Conservation (phyloP, 1,140 invertebrate species). For the Aphidius gifuensis region DNA sequence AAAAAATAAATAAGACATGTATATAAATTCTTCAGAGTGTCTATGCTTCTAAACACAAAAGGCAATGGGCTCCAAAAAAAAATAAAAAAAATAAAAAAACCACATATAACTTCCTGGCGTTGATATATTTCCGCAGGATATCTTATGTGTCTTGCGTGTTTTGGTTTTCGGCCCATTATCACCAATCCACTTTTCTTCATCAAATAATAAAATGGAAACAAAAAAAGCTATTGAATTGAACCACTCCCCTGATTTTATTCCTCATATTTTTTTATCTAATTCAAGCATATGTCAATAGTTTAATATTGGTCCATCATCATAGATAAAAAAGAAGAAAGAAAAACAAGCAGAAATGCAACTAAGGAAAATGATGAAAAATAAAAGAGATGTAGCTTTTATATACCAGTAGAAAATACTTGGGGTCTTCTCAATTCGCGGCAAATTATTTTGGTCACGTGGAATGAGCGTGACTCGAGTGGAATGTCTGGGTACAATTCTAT, state of each 20-base stretch:
- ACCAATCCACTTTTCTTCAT: no score
- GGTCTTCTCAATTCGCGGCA: not conserved
- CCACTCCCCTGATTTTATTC: no score
- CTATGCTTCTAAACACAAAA: slow-evolving; percentile 6
- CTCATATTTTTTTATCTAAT: no score
- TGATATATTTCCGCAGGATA: slow-evolving; percentile 24
- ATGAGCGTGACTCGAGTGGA: slow-evolving; percentile 16
- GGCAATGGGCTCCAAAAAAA: slow-evolving; percentile 5
- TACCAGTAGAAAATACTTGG: slow-evolving; percentile 10
- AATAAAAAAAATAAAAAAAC: not conserved
- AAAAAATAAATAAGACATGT: no score
- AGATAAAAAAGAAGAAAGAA: no score
- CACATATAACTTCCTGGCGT: not conserved
- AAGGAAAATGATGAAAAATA: no score
- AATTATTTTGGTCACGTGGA: slow-evolving; percentile 18
- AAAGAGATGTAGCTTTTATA: not conserved
- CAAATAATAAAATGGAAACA: no score
- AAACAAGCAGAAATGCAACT: no score
- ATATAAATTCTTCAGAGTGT: no score
- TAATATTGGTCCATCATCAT: no score
- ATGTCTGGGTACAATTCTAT: slow-evolving; percentile 2
- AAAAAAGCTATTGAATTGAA: not conserved
- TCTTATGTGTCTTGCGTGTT: not conserved
- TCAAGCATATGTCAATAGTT: no score
- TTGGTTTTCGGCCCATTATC: not conserved